phyloP scores from a whole-genome alignment of 2,797 vertebrate genomes.

The Botia kubotai region DNA sequence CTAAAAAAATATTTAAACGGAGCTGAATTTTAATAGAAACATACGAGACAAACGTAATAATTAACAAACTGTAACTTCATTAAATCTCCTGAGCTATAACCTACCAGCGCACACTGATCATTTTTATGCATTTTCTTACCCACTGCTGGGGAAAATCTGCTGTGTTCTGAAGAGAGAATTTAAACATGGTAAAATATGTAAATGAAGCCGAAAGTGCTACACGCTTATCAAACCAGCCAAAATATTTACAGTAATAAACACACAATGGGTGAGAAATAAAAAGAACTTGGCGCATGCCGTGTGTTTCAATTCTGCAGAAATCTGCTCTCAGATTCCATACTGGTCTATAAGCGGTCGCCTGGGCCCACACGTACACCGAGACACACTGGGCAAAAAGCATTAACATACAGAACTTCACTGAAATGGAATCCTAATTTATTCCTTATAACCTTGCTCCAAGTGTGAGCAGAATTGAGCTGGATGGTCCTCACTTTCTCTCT shows the following conservation, averaged over 20 bases:
- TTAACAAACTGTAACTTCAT: no score
- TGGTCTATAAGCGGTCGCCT: not conserved
- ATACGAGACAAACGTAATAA: no score
- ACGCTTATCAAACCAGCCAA: not conserved
- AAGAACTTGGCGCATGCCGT: no score
- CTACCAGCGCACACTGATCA: no score
- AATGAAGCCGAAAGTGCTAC: not conserved
- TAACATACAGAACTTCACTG: not conserved
- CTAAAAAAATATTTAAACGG: no score
- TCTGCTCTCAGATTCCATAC: not conserved
- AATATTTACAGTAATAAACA: not conserved
- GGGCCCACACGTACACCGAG: not conserved
- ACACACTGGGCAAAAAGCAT: not conserved
- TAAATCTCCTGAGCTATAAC: no score
- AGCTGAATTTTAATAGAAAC: no score
- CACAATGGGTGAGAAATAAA: not conserved
- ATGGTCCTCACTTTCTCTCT: conserved; percentile 29
- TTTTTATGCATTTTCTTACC: not conserved
- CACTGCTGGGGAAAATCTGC: not conserved
- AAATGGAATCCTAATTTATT: conserved; percentile 19
- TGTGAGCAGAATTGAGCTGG: conserved; percentile 21
- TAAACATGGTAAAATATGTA: not conserved
- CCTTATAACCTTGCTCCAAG: conserved; percentile 9
- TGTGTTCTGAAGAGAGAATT: not conserved
- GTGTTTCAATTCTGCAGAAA: not conserved